Conservation (phyloP, 2,888 invertebrate species). For the Vandiemenella viatica region DNA sequence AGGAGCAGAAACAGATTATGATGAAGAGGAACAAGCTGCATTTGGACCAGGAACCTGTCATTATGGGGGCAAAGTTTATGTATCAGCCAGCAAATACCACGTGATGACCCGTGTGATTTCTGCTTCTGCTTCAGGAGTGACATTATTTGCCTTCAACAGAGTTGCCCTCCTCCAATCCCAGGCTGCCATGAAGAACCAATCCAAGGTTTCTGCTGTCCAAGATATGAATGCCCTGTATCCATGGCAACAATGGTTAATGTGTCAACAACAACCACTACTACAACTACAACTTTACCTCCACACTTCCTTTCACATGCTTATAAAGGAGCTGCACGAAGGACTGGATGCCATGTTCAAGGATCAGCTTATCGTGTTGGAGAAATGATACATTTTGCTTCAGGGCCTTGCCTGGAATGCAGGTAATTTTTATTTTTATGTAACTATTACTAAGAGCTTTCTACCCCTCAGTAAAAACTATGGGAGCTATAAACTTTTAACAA, state of each 20-base stretch:
- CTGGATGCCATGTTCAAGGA: conserved; percentile 76
- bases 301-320: conserved; percentile 68
- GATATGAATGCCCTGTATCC: conserved; percentile 84
- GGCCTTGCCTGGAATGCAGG: conserved; percentile 89
- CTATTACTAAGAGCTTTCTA: too few species aligned
- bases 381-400: conserved; percentile 68
- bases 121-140: conserved; percentile 95
- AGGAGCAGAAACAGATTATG: conserved; percentile 21
- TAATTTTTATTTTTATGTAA: conserved; percentile 39
- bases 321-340: conserved; percentile 54
- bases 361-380: conserved; percentile 76
- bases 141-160: conserved; percentile 87
- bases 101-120: conserved; percentile 90
- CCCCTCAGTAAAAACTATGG: too few species aligned
- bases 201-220: conserved; percentile 84
- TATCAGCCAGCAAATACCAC: conserved; percentile 90
- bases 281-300: conserved; percentile 62
- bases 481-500: too few species aligned
- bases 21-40: conserved; percentile 48
- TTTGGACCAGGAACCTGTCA: conserved; percentile 83
- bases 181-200: conserved; percentile 87
- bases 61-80: conserved; percentile 82
- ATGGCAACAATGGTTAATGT: conserved; percentile 69
- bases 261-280: conserved; percentile 76
- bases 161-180: conserved; percentile 85